Base-by-base conservation (phyloP, 1,140 invertebrate species). In the Panagrolaimus sp. region DNA sequence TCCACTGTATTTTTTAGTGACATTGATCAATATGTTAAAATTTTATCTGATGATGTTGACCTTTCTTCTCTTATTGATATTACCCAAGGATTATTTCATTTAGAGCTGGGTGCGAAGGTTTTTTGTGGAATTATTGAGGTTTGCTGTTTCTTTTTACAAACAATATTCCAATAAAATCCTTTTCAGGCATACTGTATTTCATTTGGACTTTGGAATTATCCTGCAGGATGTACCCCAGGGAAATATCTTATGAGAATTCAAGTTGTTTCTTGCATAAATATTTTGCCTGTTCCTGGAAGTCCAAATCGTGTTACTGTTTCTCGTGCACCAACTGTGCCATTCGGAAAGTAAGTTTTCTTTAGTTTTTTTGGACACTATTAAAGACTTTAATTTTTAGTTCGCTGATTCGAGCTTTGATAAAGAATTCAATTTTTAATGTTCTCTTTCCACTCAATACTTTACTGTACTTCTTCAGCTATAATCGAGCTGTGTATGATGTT, bases 381-480 rank as follows among this genome's bases (percentile, higher is more conserved):
- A 38, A 38, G 7, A 38, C 7, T 2, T 9, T 15, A 15, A 68
- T 45, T 70, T 75, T 70, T 43, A 76, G 75, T 28, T 66, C 75
- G 1, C 44, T 77, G 2, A 28, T 71, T n/a, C 77, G 75, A 17
- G 74, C 75, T 14, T 17, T 77, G 8, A 43, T 78, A 8, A 77
- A 77, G 62, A 77, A 77, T 63, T 32, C 68, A 38, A 26, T 78
- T 24, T 79, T 73, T 14, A 75, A 66, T 14, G 76, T 77, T 38
- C 52, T 77, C 17, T 77, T 77, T 32, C 75, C 75, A 12, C 43
- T 78, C 14, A 78, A 74, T 55, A 70, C 66, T 44, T 77, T 77
- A 28, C 79, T 78, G 38, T 77, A 77, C 43, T 24, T 71, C 7
- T 77, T 77, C 63, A 66, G 52, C 38, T 74, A 71, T 45, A 77